These are phyloP conservation scores for Calycopis cecrops DNA, from an alignment of 1,140 invertebrate genomes.

Conservation along the genomic window DNA sequence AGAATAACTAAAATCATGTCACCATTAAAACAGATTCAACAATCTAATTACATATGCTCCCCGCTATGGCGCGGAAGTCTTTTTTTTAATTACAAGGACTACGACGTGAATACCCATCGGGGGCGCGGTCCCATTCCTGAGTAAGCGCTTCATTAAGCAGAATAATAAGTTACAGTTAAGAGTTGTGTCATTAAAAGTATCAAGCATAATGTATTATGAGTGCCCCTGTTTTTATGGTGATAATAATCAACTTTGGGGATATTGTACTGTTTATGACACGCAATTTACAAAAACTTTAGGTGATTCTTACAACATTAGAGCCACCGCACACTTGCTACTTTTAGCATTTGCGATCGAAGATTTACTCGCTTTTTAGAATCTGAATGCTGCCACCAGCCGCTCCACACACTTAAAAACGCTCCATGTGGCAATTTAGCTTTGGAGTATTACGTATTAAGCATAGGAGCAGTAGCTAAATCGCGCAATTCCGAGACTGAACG, in stretches of 20 bases:
- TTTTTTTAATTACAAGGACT: conserved; percentile 15
- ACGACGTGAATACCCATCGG: conserved; percentile 11
- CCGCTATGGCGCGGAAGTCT: neutral
- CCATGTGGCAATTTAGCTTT: too few species aligned
- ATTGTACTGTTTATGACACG: too few species aligned
- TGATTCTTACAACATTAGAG: too few species aligned
- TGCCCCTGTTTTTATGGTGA: neutral
- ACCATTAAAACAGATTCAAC: neutral
- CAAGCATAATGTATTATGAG: conserved; percentile 7
- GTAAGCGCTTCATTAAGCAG: conserved; percentile 18
- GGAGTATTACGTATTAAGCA: too few species aligned
- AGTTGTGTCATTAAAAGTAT: conserved; percentile 11
- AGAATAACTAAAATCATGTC: neutral
- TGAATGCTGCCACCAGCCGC: too few species aligned
- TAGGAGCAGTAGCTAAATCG: too few species aligned
- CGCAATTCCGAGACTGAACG: too few species aligned
- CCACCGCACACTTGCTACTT: too few species aligned
- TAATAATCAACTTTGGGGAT: neutral
- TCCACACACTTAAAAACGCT: too few species aligned
- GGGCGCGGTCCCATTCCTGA: conserved; percentile 14
- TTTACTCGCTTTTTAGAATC: too few species aligned
- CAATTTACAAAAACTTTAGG: too few species aligned
- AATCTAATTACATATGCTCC: conserved; percentile 7
- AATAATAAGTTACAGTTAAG: conserved; percentile 17
- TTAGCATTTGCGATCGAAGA: too few species aligned